A percentile compares a stretch with the other conserved stretches of the same genome.
Evolutionary conservation across 2,888 invertebrate genomes (phyloP).

Genomic region (Chorisops tibialis): DNA sequence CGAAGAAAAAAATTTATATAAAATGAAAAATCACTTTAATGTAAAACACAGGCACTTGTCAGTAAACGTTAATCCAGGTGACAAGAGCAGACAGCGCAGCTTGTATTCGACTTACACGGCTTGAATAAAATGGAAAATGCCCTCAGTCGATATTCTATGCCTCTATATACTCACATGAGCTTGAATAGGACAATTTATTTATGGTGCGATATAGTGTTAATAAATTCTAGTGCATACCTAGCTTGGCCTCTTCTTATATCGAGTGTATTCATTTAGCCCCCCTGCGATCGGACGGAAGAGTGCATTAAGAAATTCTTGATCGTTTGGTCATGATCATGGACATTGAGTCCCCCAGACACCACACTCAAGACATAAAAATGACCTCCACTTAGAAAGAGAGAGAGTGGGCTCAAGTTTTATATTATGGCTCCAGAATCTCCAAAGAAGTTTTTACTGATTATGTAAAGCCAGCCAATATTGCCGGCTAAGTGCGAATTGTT

Average conservation of each 20-base stretch:
- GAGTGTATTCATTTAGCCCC: too few species aligned
- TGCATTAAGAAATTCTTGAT: constrained; percentile 7
- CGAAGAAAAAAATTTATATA: too few species aligned
- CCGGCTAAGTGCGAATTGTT: constrained; percentile 20
- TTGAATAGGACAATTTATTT: constrained; percentile 21
- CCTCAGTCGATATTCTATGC: background rate
- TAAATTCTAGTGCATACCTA: constrained; percentile 18
- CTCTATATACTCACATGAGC: constrained; percentile 1
- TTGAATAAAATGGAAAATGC: background rate
- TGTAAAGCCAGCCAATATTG: constrained; percentile 22
- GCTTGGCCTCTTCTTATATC: constrained; percentile 14
- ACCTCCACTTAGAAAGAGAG: too few species aligned
- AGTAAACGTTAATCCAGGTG: constrained; percentile 18
- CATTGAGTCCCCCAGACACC: background rate
- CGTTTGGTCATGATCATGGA: constrained; percentile 9
- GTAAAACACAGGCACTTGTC: constrained; percentile 29
- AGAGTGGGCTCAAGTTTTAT: too few species aligned
- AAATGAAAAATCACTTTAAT: constrained; percentile 21
- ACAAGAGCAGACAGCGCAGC: constrained; percentile 10
- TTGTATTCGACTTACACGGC: background rate
- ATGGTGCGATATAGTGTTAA: constrained; percentile 27
- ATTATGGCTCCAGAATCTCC: background rate
- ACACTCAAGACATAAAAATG: too few species aligned
- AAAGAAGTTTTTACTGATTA: constrained; percentile 20
- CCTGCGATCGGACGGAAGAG: constrained; percentile 2